Conservation (phyloP, 1,140 invertebrate species). For the Drosophila equinoxialis region DNA sequence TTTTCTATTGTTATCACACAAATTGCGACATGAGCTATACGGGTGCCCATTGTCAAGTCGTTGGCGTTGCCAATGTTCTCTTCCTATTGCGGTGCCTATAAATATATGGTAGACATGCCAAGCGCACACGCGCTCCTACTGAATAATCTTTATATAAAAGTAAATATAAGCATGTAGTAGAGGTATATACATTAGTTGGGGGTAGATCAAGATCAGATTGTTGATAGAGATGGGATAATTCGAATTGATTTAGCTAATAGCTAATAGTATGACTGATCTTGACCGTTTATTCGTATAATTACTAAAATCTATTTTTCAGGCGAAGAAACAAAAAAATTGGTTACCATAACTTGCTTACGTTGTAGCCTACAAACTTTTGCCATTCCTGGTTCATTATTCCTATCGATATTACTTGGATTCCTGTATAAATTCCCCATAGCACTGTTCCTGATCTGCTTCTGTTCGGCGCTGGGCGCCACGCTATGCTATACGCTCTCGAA, state of each 20-base stretch:
- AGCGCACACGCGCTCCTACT: constrained; percentile 24
- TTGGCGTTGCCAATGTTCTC: constrained; percentile 13
- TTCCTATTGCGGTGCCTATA: constrained; percentile 27
- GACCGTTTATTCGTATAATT: too few species aligned
- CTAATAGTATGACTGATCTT: background rate
- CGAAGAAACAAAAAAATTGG: constrained; percentile 27
- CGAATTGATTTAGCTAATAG: background rate
- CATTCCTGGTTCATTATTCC: constrained; percentile 99
- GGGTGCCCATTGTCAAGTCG: constrained; percentile 48
- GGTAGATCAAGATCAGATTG: background rate
- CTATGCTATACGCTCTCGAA: constrained; percentile 97
- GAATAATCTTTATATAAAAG: constrained; percentile 11
- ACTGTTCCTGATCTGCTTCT: constrained; percentile 95
- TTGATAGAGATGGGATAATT: background rate
- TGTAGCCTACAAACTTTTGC: constrained; percentile 98
- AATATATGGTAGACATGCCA: constrained; percentile 25
- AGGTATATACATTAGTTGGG: background rate
- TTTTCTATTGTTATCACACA: constrained; percentile 17
- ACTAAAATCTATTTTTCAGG: too few species aligned
- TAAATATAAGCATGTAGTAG: background rate
- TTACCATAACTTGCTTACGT: constrained; percentile 54
- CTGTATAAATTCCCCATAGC: constrained; percentile 97
- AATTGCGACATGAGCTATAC: constrained; percentile 34
- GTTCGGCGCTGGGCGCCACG: constrained; percentile 97
- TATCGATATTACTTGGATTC: constrained; percentile 98